Conservation (phyloP, 2,888 invertebrate species). For the Baccha elongata region DNA sequence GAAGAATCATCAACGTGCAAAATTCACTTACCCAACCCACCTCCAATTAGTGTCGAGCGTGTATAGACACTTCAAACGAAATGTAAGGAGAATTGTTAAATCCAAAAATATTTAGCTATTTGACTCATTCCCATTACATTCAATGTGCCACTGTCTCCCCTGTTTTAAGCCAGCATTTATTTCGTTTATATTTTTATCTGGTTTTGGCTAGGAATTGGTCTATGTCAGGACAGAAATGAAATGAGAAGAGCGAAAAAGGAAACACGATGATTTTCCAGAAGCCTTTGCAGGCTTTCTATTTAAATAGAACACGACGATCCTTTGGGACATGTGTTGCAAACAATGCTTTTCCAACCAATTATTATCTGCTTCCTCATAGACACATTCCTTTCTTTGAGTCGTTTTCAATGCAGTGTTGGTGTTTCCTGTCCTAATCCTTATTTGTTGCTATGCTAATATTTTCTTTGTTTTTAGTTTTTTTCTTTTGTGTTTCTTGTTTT, state of each 20-base stretch:
- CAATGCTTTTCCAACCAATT: conserved; percentile 9
- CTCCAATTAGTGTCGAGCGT: too few species aligned
- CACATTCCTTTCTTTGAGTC: too few species aligned
- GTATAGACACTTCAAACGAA: conserved; percentile 50
- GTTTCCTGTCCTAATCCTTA: conserved; percentile 68
- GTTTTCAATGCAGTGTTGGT: conserved; percentile 54
- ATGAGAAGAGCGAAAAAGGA: conserved; percentile 11
- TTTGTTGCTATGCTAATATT: conserved; percentile 50
- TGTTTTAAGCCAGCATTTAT: conserved; percentile 25
- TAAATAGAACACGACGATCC: conserved; percentile 73
- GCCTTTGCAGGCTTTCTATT: conserved; percentile 67
- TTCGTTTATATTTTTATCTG: conserved; percentile 37
- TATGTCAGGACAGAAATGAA: too few species aligned
- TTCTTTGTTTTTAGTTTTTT: conserved; percentile 16
- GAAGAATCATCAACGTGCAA: conserved; percentile 35
- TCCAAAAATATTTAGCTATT: conserved; percentile 54
- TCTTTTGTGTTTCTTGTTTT: conserved; percentile 6
- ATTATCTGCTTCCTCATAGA: conserved; percentile 18
- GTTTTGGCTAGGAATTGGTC: too few species aligned
- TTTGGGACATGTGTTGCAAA: conserved; percentile 66
- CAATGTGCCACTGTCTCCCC: conserved; percentile 1
- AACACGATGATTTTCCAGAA: conserved; percentile 55
- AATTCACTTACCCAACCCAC: conserved; percentile 45
- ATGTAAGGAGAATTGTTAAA: conserved; percentile 16
- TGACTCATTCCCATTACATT: conserved; percentile 57